phyloP scores from a whole-genome alignment of 64 coral and sea anemone genomes.

The Trachythela sp. region DNA sequence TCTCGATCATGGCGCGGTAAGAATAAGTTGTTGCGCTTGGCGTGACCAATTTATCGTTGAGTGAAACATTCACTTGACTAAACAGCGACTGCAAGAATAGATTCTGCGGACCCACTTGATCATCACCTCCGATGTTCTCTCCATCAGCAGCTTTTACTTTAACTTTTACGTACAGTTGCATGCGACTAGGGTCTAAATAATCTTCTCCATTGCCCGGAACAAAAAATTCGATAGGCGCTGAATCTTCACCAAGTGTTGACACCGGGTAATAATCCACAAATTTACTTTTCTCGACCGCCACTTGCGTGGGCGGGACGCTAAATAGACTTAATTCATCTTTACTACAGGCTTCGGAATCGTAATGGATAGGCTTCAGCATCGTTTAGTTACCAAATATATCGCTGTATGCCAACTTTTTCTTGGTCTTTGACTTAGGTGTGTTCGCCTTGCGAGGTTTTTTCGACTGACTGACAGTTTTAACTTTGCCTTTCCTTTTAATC shows the following conservation, averaged over 20 bases:
- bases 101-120: too few relatives aligned
- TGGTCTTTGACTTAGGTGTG: not conserved
- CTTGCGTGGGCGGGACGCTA: not conserved
- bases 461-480: not conserved
- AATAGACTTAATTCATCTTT: not conserved
- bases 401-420: not conserved
- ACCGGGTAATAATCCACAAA: too few relatives aligned
- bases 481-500: not conserved
- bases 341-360: not conserved
- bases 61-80: too few relatives aligned
- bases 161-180: not conserved
- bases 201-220: not conserved
- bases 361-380: too few relatives aligned
- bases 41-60: too few relatives aligned
- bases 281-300: too few relatives aligned
- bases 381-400: not conserved
- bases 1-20: too few relatives aligned
- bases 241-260: too few relatives aligned
- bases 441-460: not conserved
- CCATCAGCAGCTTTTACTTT: too few relatives aligned
- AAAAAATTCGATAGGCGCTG: not conserved
- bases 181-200: constrained; percentile 2
- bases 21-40: too few relatives aligned
- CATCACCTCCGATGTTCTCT: too few relatives aligned
- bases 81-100: too few relatives aligned